phyloP scores from a whole-genome alignment of 2,888 invertebrate genomes.

The Cephus spinipes region DNA sequence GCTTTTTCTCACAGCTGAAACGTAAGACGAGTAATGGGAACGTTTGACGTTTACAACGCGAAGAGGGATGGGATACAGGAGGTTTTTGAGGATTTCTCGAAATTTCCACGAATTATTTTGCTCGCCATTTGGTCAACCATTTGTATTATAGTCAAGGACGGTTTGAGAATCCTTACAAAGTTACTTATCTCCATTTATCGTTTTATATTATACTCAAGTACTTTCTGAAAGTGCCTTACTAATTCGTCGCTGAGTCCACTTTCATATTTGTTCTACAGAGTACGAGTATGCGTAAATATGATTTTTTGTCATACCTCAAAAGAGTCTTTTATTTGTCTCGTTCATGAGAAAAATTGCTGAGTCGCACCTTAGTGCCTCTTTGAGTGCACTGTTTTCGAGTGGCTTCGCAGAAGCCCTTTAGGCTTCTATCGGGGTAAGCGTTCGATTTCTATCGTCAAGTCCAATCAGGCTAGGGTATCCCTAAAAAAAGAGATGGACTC shows the following conservation, averaged over 20 bases:
- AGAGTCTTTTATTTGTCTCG: neutral
- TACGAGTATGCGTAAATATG: neutral
- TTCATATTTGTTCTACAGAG: neutral
- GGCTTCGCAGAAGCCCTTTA: neutral
- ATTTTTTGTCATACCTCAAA: neutral
- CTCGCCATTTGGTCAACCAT: neutral
- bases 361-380: neutral
- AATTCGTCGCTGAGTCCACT: neutral
- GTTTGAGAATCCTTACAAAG: neutral
- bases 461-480: neutral
- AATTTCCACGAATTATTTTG: neutral
- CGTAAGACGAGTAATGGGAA: neutral
- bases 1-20: neutral
- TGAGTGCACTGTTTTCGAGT: neutral
- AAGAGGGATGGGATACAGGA: neutral
- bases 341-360: neutral
- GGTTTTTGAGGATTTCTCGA: neutral
- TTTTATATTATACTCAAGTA: neutral
- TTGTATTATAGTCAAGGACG: neutral
- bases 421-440: neutral
- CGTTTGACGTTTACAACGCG: too few relatives aligned
- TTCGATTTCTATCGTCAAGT: neutral
- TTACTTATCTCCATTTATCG: neutral
- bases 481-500: neutral
- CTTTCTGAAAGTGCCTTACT: neutral